These are phyloP conservation scores for Psix sp. DNA, from an alignment of 1,140 invertebrate species.

Conservation along the genomic window DNA sequence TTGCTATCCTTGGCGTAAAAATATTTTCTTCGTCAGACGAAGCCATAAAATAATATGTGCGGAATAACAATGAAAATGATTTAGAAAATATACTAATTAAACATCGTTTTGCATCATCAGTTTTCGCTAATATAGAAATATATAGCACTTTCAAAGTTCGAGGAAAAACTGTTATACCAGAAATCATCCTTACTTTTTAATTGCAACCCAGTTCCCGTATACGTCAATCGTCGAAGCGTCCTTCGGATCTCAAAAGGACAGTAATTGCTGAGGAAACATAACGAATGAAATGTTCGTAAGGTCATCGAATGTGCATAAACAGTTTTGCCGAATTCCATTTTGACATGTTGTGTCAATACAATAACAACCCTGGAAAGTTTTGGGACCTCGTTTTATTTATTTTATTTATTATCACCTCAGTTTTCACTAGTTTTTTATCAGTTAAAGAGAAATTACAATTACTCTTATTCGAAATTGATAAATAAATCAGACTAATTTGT, in stretches of 20 bases:
- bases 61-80: too few relatives aligned
- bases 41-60: too few relatives aligned
- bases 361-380: constrained; percentile 4
- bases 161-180: constrained; percentile 30
- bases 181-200: constrained; percentile 52
- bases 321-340: constrained; percentile 23
- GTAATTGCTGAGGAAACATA: constrained; percentile 55
- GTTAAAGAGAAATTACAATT: too few relatives aligned
- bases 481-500: too few relatives aligned
- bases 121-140: constrained; percentile 12
- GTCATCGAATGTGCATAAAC: constrained; percentile 37
- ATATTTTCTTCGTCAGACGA: too few relatives aligned
- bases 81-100: too few relatives aligned
- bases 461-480: too few relatives aligned
- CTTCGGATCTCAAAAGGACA: constrained; percentile 50
- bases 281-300: constrained; percentile 43
- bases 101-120: constrained; percentile 10
- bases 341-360: constrained; percentile 22
- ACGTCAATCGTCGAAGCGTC: constrained; percentile 46
- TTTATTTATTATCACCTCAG: too few relatives aligned
- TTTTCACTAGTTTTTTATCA: too few relatives aligned
- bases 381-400: constrained; percentile 25
- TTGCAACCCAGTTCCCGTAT: constrained; percentile 48
- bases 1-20: too few relatives aligned
- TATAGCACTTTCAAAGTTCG: constrained; percentile 27